phyloP scores from a whole-genome alignment of 1,140 invertebrate species.

The Aphelenchoides fujianensis region DNA sequence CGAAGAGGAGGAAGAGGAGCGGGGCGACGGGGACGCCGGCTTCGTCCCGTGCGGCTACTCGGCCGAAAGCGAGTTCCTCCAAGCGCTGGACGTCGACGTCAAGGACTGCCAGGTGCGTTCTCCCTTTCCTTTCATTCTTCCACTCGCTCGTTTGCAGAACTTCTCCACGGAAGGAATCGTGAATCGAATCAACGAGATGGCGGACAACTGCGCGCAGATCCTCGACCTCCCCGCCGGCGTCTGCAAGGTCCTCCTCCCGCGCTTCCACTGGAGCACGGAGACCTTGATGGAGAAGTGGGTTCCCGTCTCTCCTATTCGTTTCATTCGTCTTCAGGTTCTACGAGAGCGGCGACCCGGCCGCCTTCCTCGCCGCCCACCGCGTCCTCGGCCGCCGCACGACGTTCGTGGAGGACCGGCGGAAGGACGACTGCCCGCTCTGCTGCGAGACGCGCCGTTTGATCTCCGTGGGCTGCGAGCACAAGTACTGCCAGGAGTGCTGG shows the following conservation, averaged over 20 bases:
- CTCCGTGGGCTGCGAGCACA: constrained; percentile 89
- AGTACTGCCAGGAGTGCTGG: constrained; percentile 91
- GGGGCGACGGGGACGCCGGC: too few relatives aligned
- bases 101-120: too few relatives aligned
- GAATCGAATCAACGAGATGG: not conserved
- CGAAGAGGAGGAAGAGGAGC: too few relatives aligned
- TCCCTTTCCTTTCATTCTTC: too few relatives aligned
- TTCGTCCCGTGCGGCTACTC: too few relatives aligned
- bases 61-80: too few relatives aligned
- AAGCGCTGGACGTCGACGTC: too few relatives aligned
- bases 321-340: not conserved
- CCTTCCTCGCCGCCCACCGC: not conserved
- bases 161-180: not conserved
- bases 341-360: not conserved
- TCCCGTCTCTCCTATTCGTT: not conserved
- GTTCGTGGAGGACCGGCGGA: not conserved
- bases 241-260: not conserved
- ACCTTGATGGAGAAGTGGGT: not conserved
- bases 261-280: not conserved
- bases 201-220: not conserved
- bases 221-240: not conserved
- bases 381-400: not conserved
- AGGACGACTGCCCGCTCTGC: not conserved
- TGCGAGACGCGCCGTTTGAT: constrained; percentile 68
- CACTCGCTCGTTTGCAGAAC: not conserved